A percentile compares a stretch with the other conserved stretches of the same genome.
These are phyloP conservation scores for Phytoseiulus persimilis DNA, from an alignment of 2,888 invertebrate genomes.

Conservation along the genomic window DNA sequence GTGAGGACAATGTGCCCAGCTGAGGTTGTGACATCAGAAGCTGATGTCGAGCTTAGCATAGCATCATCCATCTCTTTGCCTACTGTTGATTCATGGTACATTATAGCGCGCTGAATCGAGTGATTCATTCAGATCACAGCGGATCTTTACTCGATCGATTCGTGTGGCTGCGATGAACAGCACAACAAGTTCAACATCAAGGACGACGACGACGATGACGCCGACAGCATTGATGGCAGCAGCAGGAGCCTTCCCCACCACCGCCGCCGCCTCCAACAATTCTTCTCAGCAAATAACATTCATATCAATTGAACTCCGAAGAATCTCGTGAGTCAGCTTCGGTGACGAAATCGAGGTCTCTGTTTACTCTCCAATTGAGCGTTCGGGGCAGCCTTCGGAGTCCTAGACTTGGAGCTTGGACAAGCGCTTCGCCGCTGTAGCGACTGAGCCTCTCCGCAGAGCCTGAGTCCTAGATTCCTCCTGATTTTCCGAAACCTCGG, in stretches of 20 bases:
- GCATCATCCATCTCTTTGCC: slow-evolving; percentile 5
- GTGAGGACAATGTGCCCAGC: background rate
- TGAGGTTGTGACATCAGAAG: background rate
- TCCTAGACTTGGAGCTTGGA: too few relatives aligned
- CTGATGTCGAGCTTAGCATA: background rate
- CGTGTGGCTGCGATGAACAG: background rate
- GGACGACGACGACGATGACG: background rate
- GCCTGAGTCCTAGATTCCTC: too few relatives aligned
- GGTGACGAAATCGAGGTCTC: background rate
- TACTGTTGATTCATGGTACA: slow-evolving; percentile 25
- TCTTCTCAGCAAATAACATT: background rate
- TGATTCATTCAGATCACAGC: background rate
- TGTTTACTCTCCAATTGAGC: too few relatives aligned
- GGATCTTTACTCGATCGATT: background rate
- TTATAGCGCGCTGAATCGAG: slow-evolving; percentile 28
- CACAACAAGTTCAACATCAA: background rate
- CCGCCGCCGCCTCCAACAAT: background rate
- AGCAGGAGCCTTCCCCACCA: background rate
- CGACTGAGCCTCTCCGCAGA: too few relatives aligned
- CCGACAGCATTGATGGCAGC: background rate
- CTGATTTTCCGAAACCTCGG: too few relatives aligned
- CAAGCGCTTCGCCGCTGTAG: too few relatives aligned
- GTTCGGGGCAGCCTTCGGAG: background rate
- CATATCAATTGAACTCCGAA: background rate
- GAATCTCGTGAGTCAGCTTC: background rate